Conservation (phyloP, 2,797 vertebrate species). For the Calcarius lapponicus region DNA sequence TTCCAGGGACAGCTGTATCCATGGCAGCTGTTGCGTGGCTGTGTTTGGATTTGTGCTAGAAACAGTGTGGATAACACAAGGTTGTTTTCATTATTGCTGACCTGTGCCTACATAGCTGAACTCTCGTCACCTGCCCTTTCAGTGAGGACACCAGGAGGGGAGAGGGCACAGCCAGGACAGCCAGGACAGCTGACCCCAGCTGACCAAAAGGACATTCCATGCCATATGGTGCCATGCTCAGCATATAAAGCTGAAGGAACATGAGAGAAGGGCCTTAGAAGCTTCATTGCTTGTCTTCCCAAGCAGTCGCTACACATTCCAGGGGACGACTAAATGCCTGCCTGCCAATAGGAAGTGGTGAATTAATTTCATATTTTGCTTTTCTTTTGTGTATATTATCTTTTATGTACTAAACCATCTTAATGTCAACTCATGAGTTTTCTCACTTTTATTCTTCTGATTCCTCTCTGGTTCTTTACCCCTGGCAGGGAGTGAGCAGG, state of each 20-base stretch:
- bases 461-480: not conserved
- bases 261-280: accelerated
- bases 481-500: not conserved
- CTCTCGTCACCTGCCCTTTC: not conserved
- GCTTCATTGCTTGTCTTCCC: not conserved
- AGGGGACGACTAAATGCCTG: not conserved
- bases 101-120: not conserved
- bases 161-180: not conserved
- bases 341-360: not conserved
- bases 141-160: not conserved
- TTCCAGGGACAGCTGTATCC: not conserved
- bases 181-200: not conserved
- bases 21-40: not conserved
- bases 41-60: not conserved
- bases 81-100: not conserved
- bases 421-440: not conserved
- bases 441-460: not conserved
- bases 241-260: not conserved
- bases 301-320: not conserved
- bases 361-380: not conserved
- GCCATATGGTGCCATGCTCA: too few species aligned
- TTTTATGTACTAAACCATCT: accelerated
- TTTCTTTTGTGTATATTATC: not conserved
- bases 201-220: not conserved
- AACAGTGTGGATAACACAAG: not conserved